Evolutionary conservation across 1,140 invertebrate species (phyloP).

Genomic region (Lordiphosa clarofinis): DNA sequence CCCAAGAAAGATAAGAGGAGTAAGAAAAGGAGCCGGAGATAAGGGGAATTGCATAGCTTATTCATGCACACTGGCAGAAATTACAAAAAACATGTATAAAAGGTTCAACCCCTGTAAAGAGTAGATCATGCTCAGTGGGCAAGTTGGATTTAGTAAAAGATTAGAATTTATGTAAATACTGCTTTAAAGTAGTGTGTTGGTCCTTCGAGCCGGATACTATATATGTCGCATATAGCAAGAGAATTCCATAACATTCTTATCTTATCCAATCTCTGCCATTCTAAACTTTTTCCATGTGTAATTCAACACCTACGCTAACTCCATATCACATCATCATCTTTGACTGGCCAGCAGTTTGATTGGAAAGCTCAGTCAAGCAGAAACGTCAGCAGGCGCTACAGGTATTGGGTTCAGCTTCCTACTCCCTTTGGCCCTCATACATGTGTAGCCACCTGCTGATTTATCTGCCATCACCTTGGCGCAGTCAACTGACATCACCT

Average conservation of each 20-base stretch:
- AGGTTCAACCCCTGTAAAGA: too few species aligned
- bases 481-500: not conserved
- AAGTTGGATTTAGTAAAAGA: too few species aligned
- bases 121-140: too few species aligned
- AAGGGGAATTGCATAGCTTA: not conserved
- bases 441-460: constrained; percentile 19
- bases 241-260: too few species aligned
- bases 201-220: too few species aligned
- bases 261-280: too few species aligned
- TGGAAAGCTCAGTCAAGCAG: constrained; percentile 61
- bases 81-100: too few species aligned
- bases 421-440: not conserved
- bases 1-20: constrained; percentile 8
- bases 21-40: not conserved
- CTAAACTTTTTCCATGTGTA: constrained; percentile 11
- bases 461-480: constrained; percentile 18
- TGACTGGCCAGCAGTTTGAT: constrained; percentile 67
- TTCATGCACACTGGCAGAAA: constrained; percentile 6
- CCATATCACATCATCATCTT: constrained; percentile 21
- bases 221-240: too few species aligned
- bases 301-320: constrained; percentile 3
- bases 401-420: constrained; percentile 19
- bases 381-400: constrained; percentile 57
- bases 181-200: too few species aligned
- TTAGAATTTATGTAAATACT: too few species aligned